Percentiles rank a stretch among this genome's conserved stretches.
phyloP scores from a whole-genome alignment of 2,113 vertebrate species.

The Excalfactoria chinensis region DNA sequence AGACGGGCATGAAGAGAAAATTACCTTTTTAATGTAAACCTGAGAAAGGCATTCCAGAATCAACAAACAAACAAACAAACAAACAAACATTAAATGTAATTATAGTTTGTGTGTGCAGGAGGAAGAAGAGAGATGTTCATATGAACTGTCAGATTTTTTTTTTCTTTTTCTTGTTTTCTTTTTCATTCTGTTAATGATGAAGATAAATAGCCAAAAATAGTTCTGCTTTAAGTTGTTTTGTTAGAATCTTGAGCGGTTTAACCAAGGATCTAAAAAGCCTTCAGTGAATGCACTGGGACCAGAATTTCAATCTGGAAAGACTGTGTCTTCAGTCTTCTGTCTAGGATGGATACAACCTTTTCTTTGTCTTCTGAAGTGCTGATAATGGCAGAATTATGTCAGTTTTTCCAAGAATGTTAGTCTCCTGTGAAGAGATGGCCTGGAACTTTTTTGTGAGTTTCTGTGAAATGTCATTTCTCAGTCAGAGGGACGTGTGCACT shows the following conservation, averaged over 20 bases:
- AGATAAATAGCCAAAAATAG: neutral
- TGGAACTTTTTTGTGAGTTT: neutral
- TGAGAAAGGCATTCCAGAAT: neutral
- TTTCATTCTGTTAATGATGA: neutral
- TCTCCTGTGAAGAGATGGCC: neutral
- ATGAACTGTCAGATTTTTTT: neutral
- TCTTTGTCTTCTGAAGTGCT: neutral
- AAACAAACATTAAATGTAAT: neutral
- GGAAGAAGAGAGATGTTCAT: neutral
- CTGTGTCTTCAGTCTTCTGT: neutral
- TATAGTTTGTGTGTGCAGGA: neutral
- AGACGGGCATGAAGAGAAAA: neutral
- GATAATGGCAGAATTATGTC: neutral
- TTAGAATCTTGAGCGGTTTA: neutral
- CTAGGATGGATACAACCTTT: neutral
- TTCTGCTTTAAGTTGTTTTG: neutral
- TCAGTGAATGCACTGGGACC: neutral
- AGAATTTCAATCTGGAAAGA: neutral
- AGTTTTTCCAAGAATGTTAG: neutral
- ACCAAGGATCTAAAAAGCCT: neutral
- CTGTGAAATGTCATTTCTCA: neutral
- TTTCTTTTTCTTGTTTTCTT: neutral
- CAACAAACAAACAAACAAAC: too few relatives aligned
- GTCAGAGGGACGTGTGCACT: too few relatives aligned
- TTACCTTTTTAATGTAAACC: neutral